phyloP scores from a whole-genome alignment of 2,888 invertebrate species.

The Crocallis elinguaria region DNA sequence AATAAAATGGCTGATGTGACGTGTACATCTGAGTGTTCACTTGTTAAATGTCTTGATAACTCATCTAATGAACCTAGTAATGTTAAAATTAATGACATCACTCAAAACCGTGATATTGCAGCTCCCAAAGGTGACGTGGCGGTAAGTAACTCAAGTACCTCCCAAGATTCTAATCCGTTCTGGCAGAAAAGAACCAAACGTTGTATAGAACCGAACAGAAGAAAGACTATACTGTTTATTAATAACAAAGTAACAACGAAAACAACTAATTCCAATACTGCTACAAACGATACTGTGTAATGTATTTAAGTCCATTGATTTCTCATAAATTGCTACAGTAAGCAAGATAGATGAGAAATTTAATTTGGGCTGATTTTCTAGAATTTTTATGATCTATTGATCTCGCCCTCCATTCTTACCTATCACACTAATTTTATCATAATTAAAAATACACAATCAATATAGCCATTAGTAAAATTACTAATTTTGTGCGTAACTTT shows the following conservation, averaged over 20 bases:
- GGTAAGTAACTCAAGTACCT: constrained; percentile 65
- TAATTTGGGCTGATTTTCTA: constrained; percentile 56
- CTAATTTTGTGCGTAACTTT: constrained; percentile 48
- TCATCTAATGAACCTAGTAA: constrained; percentile 49
- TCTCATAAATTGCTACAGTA: constrained; percentile 70
- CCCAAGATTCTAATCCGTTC: constrained; percentile 78
- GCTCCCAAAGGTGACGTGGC: constrained; percentile 54
- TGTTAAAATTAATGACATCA: constrained; percentile 53
- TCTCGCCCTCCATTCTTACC: constrained; percentile 56
- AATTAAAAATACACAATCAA: constrained; percentile 29
- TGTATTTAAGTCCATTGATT: constrained; percentile 48
- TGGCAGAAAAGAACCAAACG: constrained; percentile 77
- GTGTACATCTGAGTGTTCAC: constrained; percentile 61
- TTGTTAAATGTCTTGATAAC: constrained; percentile 51
- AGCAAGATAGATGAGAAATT: constrained; percentile 71
- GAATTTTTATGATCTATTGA: constrained; percentile 72
- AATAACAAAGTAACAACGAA: constrained; percentile 76
- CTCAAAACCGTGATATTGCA: constrained; percentile 53
- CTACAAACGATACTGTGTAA: constrained; percentile 46
- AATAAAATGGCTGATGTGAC: constrained; percentile 61
- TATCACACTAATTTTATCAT: constrained; percentile 45
- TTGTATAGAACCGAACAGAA: constrained; percentile 74
- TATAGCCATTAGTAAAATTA: constrained; percentile 39
- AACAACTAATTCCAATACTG: constrained; percentile 53
- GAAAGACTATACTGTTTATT: constrained; percentile 80